Evolutionary conservation across 2,113 vertebrate species (phyloP), one percentile per base, ranked within the genome.

Genomic region (Scomber japonicus): DNA sequence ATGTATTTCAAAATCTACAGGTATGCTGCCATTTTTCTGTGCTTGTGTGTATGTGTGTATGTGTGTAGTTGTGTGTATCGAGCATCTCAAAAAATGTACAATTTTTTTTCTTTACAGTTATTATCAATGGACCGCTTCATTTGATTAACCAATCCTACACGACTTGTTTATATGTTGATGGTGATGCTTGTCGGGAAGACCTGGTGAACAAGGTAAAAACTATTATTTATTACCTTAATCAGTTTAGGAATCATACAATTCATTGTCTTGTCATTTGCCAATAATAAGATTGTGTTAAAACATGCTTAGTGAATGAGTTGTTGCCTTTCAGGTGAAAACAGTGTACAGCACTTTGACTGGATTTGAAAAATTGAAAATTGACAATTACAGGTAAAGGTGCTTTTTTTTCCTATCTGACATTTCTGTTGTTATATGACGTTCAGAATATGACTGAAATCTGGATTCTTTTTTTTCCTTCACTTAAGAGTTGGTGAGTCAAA

Each of bases 301-400:
- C 4, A 24, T 11, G 11, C 30, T 24, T 11, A 11, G 4, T 50
- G 4, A 11, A 19, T 55, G 4, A 55, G 1, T 30, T 69, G 1
- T 65, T 81, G 3, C 72, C 30, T 82, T 89, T 60, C 70, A 95
- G 94, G 24, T 95, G 16, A 85, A 78, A 80, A 1, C 0, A 0
- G 5, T 7, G 4, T 95, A 68, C 85, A 94, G 90, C 79, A 80
- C 53, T 49, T 17, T 94, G 11, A 2, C 0, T 0, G 91, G 88
- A 77, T 94, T 95, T 84, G 78, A 89, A 31, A 65, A 0, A 2
- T 16, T 95, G 17, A 11, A 0, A 0, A 86, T 94, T 4, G 64
- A 0, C n/a, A 0, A 2, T 0, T 86, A 88, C 78, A 92, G 86
- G 90, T 91, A 79, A 19, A 54, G 67, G 4, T 4, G 1, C 50